phyloP scores from a whole-genome alignment of 92 coral and sea anemone genomes.

The Plumapathes pennacea region DNA sequence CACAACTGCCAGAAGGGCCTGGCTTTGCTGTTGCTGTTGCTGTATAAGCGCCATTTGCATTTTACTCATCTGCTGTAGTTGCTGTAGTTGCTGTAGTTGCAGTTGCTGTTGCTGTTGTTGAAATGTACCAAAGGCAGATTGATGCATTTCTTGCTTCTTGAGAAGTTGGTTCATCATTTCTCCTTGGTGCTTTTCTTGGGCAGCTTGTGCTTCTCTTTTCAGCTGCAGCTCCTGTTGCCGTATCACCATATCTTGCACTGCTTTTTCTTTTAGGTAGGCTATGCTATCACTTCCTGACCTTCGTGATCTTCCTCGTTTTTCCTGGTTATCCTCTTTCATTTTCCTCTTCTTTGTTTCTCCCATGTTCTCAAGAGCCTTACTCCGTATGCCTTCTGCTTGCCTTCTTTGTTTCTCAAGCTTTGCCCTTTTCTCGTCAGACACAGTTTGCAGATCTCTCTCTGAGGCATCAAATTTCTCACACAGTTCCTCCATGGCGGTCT shows the following conservation, averaged over 20 bases:
- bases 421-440: slow-evolving; percentile 28
- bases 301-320: slow-evolving; percentile 16
- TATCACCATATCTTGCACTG: slow-evolving; percentile 22
- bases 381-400: slow-evolving; percentile 34
- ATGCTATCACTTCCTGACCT: slow-evolving; percentile 40
- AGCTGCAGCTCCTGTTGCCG: slow-evolving; percentile 32
- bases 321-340: slow-evolving; percentile 16
- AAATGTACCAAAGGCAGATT: slow-evolving; percentile 23
- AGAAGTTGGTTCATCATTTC: slow-evolving; percentile 41
- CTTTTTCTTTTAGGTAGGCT: slow-evolving; percentile 25
- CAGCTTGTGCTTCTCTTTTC: slow-evolving; percentile 17
- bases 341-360: slow-evolving; percentile 22
- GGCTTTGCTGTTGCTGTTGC: slow-evolving; percentile 38
- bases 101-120: slow-evolving; percentile 35
- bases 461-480: slow-evolving; percentile 25
- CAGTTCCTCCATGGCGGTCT: slow-evolving; percentile 17
- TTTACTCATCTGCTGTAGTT: slow-evolving; percentile 34
- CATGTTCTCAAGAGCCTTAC: slow-evolving; percentile 38
- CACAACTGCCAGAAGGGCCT: slow-evolving; percentile 16
- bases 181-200: slow-evolving; percentile 34
- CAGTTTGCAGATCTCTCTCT: slow-evolving; percentile 16
- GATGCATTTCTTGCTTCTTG: slow-evolving; percentile 32
- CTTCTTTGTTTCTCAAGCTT: slow-evolving; percentile 34
- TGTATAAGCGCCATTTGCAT: slow-evolving; percentile 34
- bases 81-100: slow-evolving; percentile 22